Evolutionary conservation across 2,113 vertebrate species (phyloP).

Genomic region (Erythrolamprus reginae): DNA sequence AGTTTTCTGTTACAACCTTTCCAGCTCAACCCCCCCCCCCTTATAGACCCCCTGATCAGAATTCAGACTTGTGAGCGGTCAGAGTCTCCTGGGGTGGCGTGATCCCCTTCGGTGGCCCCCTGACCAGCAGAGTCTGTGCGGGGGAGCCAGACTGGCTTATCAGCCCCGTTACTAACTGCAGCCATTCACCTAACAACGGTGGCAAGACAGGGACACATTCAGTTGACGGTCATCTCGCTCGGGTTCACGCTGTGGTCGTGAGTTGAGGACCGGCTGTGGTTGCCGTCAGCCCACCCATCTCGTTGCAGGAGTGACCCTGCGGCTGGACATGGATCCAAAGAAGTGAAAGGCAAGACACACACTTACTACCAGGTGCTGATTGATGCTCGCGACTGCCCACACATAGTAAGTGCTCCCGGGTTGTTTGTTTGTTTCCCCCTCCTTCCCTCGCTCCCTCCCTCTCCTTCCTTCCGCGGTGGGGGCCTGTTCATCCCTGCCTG

Average conservation of each 20-base stretch:
- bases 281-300: background rate
- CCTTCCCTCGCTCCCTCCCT: too few species aligned
- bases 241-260: background rate
- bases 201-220: background rate
- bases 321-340: constrained; percentile 85
- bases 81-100: too few species aligned
- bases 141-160: background rate
- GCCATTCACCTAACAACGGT: background rate
- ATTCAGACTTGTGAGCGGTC: too few species aligned
- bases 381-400: constrained; percentile 91
- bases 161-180: background rate
- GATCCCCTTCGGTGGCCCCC: background rate
- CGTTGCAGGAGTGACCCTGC: constrained; percentile 69
- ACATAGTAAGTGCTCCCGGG: constrained; percentile 82
- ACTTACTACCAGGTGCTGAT: constrained; percentile 97
- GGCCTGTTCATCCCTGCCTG: background rate
- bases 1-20: background rate
- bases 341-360: constrained; percentile 95
- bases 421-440: rapidly evolving
- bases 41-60: background rate
- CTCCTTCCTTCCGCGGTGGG: rapidly evolving
- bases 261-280: background rate
- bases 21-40: background rate
- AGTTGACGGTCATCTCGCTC: background rate
- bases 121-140: background rate